Base-by-base conservation (phyloP, 2,797 vertebrate genomes). In the Protonibea diacanthus region DNA sequence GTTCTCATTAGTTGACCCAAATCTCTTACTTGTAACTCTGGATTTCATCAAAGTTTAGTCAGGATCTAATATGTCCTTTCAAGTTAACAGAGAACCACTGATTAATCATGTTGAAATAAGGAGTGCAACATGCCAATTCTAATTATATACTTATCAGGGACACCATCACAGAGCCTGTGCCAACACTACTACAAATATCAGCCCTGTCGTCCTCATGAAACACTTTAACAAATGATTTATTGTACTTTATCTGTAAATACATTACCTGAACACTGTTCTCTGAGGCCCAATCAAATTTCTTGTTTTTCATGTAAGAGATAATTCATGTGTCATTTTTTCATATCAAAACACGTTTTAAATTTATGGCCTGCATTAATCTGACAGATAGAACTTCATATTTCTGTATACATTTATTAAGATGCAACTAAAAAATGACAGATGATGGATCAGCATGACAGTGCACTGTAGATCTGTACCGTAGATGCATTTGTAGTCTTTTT, bases 1-100 rank as follows among this genome's bases (percentile, higher is more conserved):
- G 93, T 95, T 95, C 93, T 95, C 93, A 95, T 95, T 95, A 94
- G 91, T 83, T 95, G 95, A 95, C 95, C 94, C 92, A 94, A 94
- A 95, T 95, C 93, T 93, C 86, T 87, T 80, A 89, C 89, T 94
- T 90, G 92, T 94, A 93, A 95, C 91, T 95, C 92, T 87, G 88
- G 86, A 94, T 95, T 95, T 93, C 92, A 94, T 95, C 94, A 95
- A 95, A 95, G 93, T 95, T 95, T 94, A 93, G 93, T 93, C 90
- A 91, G 93, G 91, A 95, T 94, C 91, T 94, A 93, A 95, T 93
- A 92, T 94, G 94, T 95, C 90, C 94, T 95, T 95, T 95, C 92
- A 95, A 95, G 93, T 95, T 93, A 95, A 95, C 93, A 94, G 92
- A 92, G 81, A 93, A 92, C 71, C 89, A 90, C 86, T 93, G 91